Base-by-base conservation (phyloP, 2,888 invertebrate genomes). In the Mythimna ferrago region DNA sequence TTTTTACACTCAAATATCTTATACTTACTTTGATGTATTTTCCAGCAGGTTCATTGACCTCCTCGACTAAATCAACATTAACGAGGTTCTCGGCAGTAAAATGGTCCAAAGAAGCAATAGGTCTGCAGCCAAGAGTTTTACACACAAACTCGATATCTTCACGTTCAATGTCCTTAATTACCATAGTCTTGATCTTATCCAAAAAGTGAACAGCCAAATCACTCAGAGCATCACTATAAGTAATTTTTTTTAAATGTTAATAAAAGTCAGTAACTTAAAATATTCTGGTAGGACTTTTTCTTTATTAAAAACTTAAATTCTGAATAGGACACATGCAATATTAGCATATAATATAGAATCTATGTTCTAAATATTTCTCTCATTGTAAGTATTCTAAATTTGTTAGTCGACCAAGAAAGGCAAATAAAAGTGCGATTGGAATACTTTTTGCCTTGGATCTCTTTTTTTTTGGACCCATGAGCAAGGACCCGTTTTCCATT, bases 151-250 rank as follows among this genome's bases (percentile, higher is more conserved):
- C 99, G 85, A 99, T 98, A 89, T 99, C 99, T 93, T 99, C 99
- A 68, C 99, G 97, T 94, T 99, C 99, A 72, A 99, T 97, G 91
- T 99, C 99, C 94, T 99, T 99, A 67, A 99, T 97, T 1, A 99
- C 99, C 98, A 99, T 98, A 70, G 99, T 99, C 94, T 99, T 99
- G 93, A 99, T 99, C 96, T 99, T 99, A 91, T 99, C 99, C 85
- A 99, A 96, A 96, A 99, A 99, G 93, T 99, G 99, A 86, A 99
- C 97, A 1, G 99, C 99, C 89, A 99, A 96, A 93, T 99, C 99
- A 84, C 98, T 99, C 32, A 99, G 97, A 9, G 99, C 99, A 97
- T 99, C 99, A 85, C 99, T 98, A 91, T n/a, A 93, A 92, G 74
- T 79, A 66, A 77, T 81, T 68, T 54, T 64, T 11, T 57, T 51